Conservation (phyloP, 2,113 vertebrate species). For the Ovis canadensis region DNA sequence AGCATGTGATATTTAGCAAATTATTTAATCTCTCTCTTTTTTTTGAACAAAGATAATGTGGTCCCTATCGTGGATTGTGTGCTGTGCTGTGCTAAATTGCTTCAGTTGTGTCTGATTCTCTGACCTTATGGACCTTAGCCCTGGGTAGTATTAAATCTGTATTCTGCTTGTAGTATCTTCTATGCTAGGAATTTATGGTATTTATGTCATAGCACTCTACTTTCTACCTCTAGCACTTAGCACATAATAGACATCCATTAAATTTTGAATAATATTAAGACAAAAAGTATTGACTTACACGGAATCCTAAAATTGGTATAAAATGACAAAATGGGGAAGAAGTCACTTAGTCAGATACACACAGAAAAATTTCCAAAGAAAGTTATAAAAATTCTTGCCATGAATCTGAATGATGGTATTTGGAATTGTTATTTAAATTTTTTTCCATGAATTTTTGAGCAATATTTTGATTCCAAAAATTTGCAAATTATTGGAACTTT, state of each 20-base stretch:
- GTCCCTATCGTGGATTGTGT: not conserved
- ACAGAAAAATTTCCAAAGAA: not conserved
- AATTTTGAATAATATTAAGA: not conserved
- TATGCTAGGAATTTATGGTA: not conserved
- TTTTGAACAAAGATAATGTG: not conserved
- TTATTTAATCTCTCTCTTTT: not conserved
- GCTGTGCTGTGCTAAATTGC: not conserved
- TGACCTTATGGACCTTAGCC: not conserved
- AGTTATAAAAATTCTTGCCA: not conserved
- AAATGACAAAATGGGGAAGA: not conserved
- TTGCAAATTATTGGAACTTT: not conserved
- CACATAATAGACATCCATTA: not conserved
- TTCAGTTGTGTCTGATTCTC: not conserved
- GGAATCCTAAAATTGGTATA: not conserved
- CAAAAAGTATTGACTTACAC: not conserved
- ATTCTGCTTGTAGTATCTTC: not conserved
- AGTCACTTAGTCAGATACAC: not conserved
- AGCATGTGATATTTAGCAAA: not conserved
- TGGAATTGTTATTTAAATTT: not conserved
- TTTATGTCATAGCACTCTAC: not conserved
- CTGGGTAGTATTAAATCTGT: not conserved
- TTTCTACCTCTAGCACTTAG: not conserved
- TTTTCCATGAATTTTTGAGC: not conserved
- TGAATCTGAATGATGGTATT: not conserved
- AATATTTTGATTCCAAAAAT: not conserved